Conservation (phyloP, 2,113 vertebrate species). For the Egretta garzetta region DNA sequence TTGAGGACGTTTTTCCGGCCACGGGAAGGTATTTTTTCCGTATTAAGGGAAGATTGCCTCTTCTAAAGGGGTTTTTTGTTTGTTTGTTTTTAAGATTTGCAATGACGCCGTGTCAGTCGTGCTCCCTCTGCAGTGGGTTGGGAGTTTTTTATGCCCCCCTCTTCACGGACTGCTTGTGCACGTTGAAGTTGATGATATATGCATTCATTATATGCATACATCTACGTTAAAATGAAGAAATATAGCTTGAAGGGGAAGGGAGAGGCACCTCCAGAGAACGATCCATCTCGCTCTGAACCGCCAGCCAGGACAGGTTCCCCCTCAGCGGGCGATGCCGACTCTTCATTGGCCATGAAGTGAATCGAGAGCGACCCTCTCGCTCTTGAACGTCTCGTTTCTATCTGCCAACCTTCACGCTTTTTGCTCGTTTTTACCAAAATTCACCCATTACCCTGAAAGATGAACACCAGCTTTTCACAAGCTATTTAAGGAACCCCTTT, state of each 20-base stretch:
- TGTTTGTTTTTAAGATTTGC: background rate
- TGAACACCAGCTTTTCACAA: background rate
- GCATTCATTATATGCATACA: background rate
- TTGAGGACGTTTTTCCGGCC: background rate
- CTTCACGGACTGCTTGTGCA: background rate
- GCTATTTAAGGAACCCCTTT: background rate
- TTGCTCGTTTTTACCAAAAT: background rate
- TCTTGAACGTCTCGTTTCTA: background rate
- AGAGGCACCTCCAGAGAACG: background rate
- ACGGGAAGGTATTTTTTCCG: background rate
- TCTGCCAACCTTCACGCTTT: background rate
- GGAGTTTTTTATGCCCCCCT: background rate
- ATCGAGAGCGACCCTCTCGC: background rate
- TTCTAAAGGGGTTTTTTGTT: background rate
- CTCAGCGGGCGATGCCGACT: background rate
- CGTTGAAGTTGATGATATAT: background rate
- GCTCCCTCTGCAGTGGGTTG: accelerated
- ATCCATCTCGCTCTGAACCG: background rate
- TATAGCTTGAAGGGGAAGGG: background rate
- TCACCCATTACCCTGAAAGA: background rate
- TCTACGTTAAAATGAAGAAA: constrained; percentile 9
- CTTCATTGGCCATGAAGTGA: background rate
- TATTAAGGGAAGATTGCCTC: background rate
- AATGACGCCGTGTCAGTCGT: accelerated
- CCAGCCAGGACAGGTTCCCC: background rate